A percentile compares a stretch with the other conserved stretches of the same genome.
These are phyloP conservation scores for Myotis lucifugus DNA, from an alignment of 2,113 vertebrate genomes.

Conservation along the genomic window DNA sequence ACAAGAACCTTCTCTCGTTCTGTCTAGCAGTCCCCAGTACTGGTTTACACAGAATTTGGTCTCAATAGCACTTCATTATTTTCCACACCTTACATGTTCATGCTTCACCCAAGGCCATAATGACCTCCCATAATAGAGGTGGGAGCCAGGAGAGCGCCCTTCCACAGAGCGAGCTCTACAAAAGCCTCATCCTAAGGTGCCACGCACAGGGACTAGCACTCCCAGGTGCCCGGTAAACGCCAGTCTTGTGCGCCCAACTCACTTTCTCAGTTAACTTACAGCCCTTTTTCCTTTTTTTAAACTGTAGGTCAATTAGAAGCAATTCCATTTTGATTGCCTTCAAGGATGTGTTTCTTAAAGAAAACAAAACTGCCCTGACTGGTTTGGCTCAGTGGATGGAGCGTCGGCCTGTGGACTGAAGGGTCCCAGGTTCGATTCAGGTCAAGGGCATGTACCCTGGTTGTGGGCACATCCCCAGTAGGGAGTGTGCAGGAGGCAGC, in stretches of 20 bases:
- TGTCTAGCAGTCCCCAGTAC: not conserved
- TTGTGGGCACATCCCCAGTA: too few species aligned
- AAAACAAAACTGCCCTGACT: not conserved
- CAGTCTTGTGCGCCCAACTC: not conserved
- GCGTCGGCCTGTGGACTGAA: too few species aligned
- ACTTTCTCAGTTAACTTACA: not conserved
- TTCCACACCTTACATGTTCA: not conserved
- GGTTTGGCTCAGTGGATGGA: too few species aligned
- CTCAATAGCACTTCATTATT: not conserved
- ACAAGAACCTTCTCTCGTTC: not conserved
- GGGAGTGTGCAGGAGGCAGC: too few species aligned
- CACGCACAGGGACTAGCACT: rapidly evolving
- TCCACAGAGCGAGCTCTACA: not conserved
- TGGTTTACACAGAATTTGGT: not conserved
- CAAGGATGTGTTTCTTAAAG: not conserved
- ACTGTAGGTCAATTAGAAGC: not conserved
- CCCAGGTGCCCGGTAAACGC: not conserved
- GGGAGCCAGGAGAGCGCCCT: not conserved
- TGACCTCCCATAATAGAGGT: not conserved
- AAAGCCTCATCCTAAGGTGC: not conserved
- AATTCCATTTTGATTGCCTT: not conserved
- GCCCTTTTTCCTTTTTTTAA: not conserved
- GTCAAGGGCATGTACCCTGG: too few species aligned
- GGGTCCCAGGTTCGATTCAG: too few species aligned
- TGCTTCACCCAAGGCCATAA: not conserved